Conservation (phyloP, 1,140 invertebrate genomes). For the Lepidurus apus region DNA sequence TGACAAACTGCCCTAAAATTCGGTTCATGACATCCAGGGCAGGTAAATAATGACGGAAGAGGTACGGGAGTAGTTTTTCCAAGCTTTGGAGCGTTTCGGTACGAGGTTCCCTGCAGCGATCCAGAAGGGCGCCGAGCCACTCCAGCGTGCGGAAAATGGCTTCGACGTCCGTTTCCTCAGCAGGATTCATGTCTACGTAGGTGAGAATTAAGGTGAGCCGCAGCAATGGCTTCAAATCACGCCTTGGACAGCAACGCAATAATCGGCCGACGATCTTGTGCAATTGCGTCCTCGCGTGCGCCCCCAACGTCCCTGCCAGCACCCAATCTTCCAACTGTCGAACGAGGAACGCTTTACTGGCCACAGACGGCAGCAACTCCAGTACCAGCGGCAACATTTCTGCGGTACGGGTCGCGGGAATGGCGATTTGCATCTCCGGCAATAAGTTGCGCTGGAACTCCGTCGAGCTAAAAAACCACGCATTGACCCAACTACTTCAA, state of each 20-base stretch:
- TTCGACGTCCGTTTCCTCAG: slow-evolving; percentile 25
- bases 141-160: slow-evolving; percentile 30
- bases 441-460: not conserved
- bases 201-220: slow-evolving; percentile 8
- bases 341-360: not conserved
- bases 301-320: not conserved
- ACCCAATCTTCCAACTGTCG: slow-evolving; percentile 5
- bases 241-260: not conserved
- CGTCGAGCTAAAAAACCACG: not conserved
- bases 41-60: slow-evolving; percentile 29
- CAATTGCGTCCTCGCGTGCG: slow-evolving; percentile 12
- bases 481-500: not conserved
- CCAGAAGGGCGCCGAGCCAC: slow-evolving; percentile 31
- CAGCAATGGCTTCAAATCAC: not conserved
- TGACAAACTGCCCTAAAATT: slow-evolving; percentile 29
- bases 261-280: not conserved
- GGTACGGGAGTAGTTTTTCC: not conserved
- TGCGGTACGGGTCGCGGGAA: not conserved
- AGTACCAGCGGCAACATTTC: slow-evolving; percentile 18
- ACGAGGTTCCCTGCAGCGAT: slow-evolving; percentile 18
- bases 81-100: not conserved
- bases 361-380: not conserved
- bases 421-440: not conserved
- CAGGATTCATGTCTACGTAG: not conserved
- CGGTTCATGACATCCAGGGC: slow-evolving; percentile 32